Conservation (phyloP, 1,140 invertebrate species). For the Paraescarpia echinospica region DNA sequence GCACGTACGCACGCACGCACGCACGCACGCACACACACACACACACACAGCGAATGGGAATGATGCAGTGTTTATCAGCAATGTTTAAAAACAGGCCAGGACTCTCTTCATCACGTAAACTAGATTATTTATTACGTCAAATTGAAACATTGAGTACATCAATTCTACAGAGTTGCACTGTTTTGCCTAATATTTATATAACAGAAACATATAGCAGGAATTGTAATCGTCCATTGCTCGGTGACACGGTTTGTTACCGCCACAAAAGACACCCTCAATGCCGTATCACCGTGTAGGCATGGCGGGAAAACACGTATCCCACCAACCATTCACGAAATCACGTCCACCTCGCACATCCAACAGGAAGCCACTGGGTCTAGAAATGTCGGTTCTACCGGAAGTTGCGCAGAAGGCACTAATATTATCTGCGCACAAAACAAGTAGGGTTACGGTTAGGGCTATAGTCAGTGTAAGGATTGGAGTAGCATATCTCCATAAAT, state of each 20-base stretch:
- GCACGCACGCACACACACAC: no score
- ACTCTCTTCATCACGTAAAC: neutral
- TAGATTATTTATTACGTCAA: neutral
- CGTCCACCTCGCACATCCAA: neutral
- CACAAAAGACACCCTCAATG: neutral
- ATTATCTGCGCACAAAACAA: neutral
- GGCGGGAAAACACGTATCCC: neutral
- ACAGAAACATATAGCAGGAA: neutral
- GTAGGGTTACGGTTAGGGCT: no score
- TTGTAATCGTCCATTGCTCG: neutral
- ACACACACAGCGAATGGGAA: neutral
- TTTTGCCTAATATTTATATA: neutral
- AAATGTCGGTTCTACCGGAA: neutral
- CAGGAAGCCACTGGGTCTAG: no score
- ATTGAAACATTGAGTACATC: neutral
- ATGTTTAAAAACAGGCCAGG: neutral
- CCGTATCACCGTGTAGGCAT: neutral
- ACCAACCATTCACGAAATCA: neutral
- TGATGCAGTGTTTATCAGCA: neutral
- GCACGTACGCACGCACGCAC: no score
- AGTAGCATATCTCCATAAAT: no score
- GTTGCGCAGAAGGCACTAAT: neutral
- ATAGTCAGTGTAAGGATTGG: no score
- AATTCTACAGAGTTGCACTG: neutral
- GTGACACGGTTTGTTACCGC: neutral